A percentile compares a stretch with the other conserved stretches of the same genome.
Conservation (phyloP, 1,140 invertebrate species). For the Drosophila sucinea region DNA sequence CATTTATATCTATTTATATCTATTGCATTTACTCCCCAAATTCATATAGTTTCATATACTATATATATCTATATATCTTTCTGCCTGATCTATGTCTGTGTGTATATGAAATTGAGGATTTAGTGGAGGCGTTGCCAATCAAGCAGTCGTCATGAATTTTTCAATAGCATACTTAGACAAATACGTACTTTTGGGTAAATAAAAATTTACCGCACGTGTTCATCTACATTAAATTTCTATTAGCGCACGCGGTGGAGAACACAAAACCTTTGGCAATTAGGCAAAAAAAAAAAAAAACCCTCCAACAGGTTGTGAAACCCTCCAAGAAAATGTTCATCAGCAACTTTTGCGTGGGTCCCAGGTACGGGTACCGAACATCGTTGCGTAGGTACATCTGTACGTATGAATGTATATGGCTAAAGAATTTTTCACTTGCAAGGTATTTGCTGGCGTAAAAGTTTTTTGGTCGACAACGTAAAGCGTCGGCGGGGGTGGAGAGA, state of each 20-base stretch:
- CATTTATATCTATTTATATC: conserved; percentile 57
- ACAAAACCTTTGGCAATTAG: conserved; percentile 60
- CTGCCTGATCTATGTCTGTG: too few species aligned
- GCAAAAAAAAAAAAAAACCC: conserved; percentile 13
- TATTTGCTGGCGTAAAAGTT: conserved; percentile 47
- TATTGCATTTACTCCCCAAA: conserved; percentile 27
- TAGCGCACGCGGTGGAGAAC: conserved; percentile 34
- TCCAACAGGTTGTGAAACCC: conserved; percentile 2
- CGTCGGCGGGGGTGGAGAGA: background rate
- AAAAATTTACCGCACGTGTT: conserved; percentile 60
- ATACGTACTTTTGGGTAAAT: background rate
- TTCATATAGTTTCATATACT: background rate
- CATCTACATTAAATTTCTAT: conserved; percentile 77
- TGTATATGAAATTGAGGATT: too few species aligned
- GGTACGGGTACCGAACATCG: background rate
- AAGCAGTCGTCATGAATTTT: conserved; percentile 52
- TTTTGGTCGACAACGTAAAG: conserved; percentile 31
- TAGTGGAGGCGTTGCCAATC: conserved; percentile 19
- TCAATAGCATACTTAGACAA: conserved; percentile 40
- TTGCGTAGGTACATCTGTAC: conserved; percentile 14
- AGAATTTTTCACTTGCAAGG: conserved; percentile 55
- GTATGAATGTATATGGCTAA: conserved; percentile 30
- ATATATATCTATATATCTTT: conserved; percentile 44
- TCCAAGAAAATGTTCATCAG: conserved; percentile 43
- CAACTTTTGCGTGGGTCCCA: conserved; percentile 14